Evolutionary conservation across 2,888 invertebrate genomes (phyloP).

Genomic region (Brenthis ino): DNA sequence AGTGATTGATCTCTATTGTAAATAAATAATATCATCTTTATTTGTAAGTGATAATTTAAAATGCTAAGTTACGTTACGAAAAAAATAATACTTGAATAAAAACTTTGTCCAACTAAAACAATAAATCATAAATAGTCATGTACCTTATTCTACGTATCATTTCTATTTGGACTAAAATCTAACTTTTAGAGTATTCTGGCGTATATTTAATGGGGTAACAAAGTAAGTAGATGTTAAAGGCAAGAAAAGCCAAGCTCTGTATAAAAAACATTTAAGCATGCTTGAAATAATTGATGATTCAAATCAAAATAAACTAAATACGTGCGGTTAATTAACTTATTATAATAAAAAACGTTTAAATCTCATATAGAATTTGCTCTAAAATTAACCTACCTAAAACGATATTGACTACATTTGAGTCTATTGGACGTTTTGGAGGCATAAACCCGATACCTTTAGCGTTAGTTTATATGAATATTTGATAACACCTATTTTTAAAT

Average conservation of each 20-base stretch:
- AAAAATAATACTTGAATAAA: no score
- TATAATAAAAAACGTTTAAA: constrained; percentile 22
- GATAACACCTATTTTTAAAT: constrained; percentile 42
- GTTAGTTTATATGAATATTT: constrained; percentile 56
- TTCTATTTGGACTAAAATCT: constrained; percentile 5
- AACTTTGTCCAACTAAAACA: no score
- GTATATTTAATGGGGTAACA: constrained; percentile 35
- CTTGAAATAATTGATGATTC: constrained; percentile 21
- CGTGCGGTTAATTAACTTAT: constrained; percentile 63
- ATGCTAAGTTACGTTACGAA: no score
- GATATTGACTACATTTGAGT: constrained; percentile 53
- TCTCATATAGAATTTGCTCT: constrained; percentile 25
- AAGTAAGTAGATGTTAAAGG: constrained; percentile 43
- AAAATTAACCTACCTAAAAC: constrained; percentile 47
- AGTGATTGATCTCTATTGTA: no score
- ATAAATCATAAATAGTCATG: neutral
- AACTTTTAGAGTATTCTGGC: constrained; percentile 9
- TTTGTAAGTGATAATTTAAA: no score
- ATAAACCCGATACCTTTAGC: constrained; percentile 68
- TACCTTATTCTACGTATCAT: neutral
- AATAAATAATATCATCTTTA: no score
- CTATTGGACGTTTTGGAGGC: constrained; percentile 51
- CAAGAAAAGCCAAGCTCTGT: constrained; percentile 44
- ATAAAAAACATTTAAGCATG: constrained; percentile 35
- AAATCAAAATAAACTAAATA: constrained; percentile 26